A percentile compares a stretch with the other conserved stretches of the same genome.
Evolutionary conservation across 2,113 vertebrate species (phyloP).

Genomic region (Sebastes schlegelii): DNA sequence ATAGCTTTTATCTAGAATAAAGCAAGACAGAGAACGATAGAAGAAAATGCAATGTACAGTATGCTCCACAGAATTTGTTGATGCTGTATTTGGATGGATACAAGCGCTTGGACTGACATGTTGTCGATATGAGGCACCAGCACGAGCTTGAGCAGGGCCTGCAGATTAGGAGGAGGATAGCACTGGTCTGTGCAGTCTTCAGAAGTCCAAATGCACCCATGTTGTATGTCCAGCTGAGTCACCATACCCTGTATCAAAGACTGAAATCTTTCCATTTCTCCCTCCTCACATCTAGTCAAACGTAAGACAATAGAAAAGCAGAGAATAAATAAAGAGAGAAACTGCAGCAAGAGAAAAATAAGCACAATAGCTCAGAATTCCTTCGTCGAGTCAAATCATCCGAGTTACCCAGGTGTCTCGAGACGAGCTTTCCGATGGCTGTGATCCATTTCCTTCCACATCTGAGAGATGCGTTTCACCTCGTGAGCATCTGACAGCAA

Average conservation of each 20-base stretch:
- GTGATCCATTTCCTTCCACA: constrained; percentile 74
- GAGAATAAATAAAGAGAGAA: constrained; percentile 5
- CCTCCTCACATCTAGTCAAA: constrained; percentile 34
- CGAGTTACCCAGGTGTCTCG: constrained; percentile 36
- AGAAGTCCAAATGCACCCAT: constrained; percentile 67
- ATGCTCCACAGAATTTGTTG: background rate
- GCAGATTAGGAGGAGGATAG: constrained; percentile 75
- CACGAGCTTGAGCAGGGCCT: constrained; percentile 71
- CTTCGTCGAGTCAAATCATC: background rate
- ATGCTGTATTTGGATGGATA: constrained; percentile 54
- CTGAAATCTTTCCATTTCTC: constrained; percentile 36
- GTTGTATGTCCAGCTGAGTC: constrained; percentile 52
- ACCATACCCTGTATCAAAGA: constrained; percentile 72
- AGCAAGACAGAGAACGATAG: background rate
- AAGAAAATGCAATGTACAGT: background rate
- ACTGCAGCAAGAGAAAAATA: background rate
- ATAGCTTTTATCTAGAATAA: background rate
- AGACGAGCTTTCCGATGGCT: constrained; percentile 44
- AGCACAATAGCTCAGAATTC: background rate
- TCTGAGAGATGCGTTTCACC: constrained; percentile 67
- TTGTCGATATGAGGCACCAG: constrained; percentile 65
- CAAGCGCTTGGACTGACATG: constrained; percentile 68
- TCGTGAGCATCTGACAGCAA: constrained; percentile 66
- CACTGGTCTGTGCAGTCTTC: constrained; percentile 41
- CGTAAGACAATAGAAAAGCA: background rate